A percentile compares a stretch with the other conserved stretches of the same genome.
Evolutionary conservation across 2,888 invertebrate species (phyloP).

Genomic region (Parnassius apollo): DNA sequence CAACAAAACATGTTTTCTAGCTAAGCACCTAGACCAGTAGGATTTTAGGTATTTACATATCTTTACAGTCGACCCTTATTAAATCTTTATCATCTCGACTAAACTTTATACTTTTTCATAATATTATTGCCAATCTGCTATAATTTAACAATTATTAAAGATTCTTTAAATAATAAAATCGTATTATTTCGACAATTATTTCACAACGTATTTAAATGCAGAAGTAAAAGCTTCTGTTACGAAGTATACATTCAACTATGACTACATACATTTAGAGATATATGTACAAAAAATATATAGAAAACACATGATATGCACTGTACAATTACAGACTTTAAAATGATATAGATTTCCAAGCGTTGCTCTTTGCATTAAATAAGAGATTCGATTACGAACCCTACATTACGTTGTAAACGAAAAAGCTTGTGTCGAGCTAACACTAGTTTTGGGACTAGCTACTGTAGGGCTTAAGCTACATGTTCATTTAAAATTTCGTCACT

Average conservation of each 20-base stretch:
- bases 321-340: constrained; percentile 59
- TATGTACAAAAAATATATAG: constrained; percentile 67
- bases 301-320: constrained; percentile 70
- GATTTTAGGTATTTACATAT: constrained; percentile 71
- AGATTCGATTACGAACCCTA: constrained; percentile 14
- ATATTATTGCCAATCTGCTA: constrained; percentile 74
- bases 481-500: constrained; percentile 16
- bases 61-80: constrained; percentile 64
- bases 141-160: constrained; percentile 59
- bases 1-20: constrained; percentile 78
- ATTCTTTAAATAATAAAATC: constrained; percentile 41
- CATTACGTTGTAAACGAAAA: constrained; percentile 16
- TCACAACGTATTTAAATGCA: constrained; percentile 56
- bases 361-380: constrained; percentile 8
- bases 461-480: constrained; percentile 22
- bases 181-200: constrained; percentile 46
- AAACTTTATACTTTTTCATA: constrained; percentile 62
- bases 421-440: constrained; percentile 21
- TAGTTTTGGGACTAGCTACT: constrained; percentile 29
- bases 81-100: constrained; percentile 38
- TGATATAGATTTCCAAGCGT: constrained; percentile 33
- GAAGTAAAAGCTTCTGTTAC: constrained; percentile 55
- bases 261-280: constrained; percentile 53
- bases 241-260: constrained; percentile 37
- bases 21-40: constrained; percentile 76